phyloP scores from a whole-genome alignment of 2,113 vertebrate genomes.

The Albula glossodonta region DNA sequence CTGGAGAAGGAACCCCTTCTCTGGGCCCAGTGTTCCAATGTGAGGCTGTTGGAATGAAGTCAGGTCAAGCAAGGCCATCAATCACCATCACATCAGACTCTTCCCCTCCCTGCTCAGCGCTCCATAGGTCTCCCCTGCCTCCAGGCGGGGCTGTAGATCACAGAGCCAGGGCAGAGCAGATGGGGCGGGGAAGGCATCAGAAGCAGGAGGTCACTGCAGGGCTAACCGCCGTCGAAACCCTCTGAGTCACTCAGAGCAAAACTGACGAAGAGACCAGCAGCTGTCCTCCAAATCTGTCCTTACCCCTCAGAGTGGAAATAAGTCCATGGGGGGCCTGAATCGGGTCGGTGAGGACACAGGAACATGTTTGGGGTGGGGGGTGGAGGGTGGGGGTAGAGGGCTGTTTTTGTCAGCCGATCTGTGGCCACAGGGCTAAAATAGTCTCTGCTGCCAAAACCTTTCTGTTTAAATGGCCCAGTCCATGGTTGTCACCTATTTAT shows the following conservation, averaged over 20 bases:
- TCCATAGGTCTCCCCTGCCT: conserved; percentile 40
- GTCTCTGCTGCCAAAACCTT: neutral
- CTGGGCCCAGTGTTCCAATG: neutral
- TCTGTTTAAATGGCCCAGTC: neutral
- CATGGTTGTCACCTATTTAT: neutral
- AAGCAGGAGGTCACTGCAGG: neutral
- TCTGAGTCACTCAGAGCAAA: neutral
- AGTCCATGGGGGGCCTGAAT: neutral
- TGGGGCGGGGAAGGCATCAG: neutral
- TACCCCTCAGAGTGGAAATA: conserved; percentile 15
- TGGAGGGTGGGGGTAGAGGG: neutral
- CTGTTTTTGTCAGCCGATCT: neutral
- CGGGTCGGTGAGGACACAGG: neutral
- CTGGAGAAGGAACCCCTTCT: no score
- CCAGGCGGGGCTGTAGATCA: conserved; percentile 44
- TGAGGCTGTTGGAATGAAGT: neutral
- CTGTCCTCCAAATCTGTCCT: conserved; percentile 23
- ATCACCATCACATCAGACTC: neutral
- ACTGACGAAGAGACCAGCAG: conserved; percentile 20
- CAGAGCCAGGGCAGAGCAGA: neutral
- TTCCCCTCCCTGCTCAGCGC: conserved; percentile 39
- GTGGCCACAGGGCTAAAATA: no score
- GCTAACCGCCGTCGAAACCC: neutral
- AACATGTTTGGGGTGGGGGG: neutral
- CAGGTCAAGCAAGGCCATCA: neutral